Conservation (phyloP, 1,140 invertebrate species). For the Drosophila nasuta region DNA sequence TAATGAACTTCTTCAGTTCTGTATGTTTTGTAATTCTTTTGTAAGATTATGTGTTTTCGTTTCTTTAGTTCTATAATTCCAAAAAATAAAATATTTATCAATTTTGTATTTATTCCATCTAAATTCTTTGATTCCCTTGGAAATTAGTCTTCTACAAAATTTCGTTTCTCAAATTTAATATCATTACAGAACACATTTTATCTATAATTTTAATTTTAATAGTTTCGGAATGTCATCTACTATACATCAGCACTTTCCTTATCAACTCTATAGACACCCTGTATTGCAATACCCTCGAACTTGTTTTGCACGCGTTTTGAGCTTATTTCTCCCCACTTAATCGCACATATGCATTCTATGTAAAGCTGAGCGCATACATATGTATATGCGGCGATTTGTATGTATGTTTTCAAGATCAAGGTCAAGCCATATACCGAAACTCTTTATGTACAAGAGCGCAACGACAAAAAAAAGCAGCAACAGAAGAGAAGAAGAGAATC, state of each 20-base stretch:
- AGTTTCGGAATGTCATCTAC: background rate
- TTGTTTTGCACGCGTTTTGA: conserved; percentile 25
- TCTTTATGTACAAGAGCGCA: conserved; percentile 40
- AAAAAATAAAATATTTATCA: too few species aligned
- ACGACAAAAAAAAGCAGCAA: background rate
- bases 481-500: conserved; percentile 19
- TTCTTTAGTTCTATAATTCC: too few species aligned
- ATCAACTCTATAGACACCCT: conserved; percentile 23
- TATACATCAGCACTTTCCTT: background rate
- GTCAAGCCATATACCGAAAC: conserved; percentile 63
- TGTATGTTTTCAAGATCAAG: conserved; percentile 75
- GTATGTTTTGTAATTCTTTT: too few species aligned
- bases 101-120: too few species aligned
- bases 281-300: conserved; percentile 23
- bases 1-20: too few species aligned
- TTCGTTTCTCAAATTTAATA: too few species aligned
- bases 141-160: too few species aligned
- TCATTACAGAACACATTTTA: too few species aligned
- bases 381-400: conserved; percentile 3
- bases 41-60: too few species aligned
- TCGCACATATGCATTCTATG: conserved; percentile 1
- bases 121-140: too few species aligned
- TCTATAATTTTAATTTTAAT: too few species aligned
- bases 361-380: background rate
- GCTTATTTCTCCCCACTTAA: conserved; percentile 17